Conservation (phyloP, 2,113 vertebrate genomes). For the Microcebus griseorufus region DNA sequence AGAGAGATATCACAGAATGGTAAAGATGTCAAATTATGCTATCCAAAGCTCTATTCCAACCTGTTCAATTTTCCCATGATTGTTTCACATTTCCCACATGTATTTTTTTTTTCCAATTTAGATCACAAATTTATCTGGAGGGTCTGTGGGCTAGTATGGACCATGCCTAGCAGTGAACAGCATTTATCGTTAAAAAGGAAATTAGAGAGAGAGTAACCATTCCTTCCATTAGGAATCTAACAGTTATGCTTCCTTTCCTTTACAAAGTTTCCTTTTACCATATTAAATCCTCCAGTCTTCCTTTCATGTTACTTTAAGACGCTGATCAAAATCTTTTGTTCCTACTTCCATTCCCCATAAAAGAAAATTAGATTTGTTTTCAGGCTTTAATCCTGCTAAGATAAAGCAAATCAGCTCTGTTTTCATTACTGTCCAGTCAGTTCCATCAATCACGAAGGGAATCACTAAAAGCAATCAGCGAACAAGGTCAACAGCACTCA, state of each 20-base stretch:
- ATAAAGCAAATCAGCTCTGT: conserved; percentile 78
- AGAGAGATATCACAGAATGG: neutral
- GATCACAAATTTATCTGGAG: neutral
- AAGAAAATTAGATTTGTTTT: conserved; percentile 82
- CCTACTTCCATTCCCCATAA: conserved; percentile 63
- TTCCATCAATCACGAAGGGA: conserved; percentile 80
- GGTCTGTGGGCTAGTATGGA: neutral
- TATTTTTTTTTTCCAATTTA: neutral
- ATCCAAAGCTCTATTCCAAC: neutral
- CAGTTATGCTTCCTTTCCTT: conserved; percentile 53
- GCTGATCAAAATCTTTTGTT: conserved; percentile 69
- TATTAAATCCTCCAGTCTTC: conserved; percentile 51
- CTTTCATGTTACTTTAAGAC: conserved; percentile 67
- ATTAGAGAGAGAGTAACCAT: conserved; percentile 22
- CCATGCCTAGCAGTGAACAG: neutral
- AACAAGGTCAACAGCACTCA: conserved; percentile 73
- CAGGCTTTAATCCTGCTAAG: conserved; percentile 77
- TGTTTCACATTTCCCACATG: conserved; percentile 40
- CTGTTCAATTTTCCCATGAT: neutral
- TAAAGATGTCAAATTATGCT: neutral
- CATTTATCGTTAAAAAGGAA: conserved; percentile 45
- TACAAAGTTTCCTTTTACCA: conserved; percentile 59
- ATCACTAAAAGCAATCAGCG: conserved; percentile 83
- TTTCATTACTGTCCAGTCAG: conserved; percentile 72
- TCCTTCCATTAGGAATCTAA: conserved; percentile 61